Conservation (phyloP, 2,797 vertebrate genomes). For the Sparus aurata region DNA sequence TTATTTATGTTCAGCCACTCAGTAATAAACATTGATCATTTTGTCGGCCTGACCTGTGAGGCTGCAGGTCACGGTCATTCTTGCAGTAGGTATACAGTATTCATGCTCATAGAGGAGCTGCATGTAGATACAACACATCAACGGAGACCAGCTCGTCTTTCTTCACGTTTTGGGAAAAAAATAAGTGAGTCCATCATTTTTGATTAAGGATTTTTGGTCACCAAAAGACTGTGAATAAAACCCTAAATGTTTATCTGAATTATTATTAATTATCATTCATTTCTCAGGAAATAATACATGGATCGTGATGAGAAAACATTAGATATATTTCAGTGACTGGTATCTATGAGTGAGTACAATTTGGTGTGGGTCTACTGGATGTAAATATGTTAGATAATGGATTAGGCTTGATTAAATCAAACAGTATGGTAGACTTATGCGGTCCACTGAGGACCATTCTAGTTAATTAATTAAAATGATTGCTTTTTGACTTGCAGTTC, state of each 20-base stretch:
- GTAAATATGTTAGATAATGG: too few species aligned
- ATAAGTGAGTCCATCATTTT: background rate
- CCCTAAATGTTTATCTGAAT: background rate
- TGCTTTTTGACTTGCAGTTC: too few species aligned
- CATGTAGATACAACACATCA: background rate
- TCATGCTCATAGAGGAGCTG: background rate
- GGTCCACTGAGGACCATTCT: too few species aligned
- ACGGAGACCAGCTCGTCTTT: background rate
- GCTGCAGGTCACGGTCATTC: conserved; percentile 61
- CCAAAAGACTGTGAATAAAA: background rate
- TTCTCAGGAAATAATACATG: too few species aligned
- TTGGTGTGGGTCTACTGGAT: too few species aligned
- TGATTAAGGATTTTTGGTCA: background rate
- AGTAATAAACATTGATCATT: conserved; percentile 45
- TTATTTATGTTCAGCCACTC: conserved; percentile 59
- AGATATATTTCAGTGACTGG: too few species aligned
- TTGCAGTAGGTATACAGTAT: background rate
- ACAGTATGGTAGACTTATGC: too few species aligned
- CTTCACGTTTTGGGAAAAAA: background rate
- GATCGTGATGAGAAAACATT: too few species aligned
- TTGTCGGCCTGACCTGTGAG: conserved; percentile 41
- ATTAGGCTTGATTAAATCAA: too few species aligned
- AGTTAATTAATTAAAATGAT: too few species aligned
- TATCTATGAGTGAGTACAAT: too few species aligned
- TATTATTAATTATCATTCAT: too few species aligned